These are phyloP conservation scores for Pachymerium ferrugineum DNA, from an alignment of 2,888 invertebrate genomes.

Conservation along the genomic window DNA sequence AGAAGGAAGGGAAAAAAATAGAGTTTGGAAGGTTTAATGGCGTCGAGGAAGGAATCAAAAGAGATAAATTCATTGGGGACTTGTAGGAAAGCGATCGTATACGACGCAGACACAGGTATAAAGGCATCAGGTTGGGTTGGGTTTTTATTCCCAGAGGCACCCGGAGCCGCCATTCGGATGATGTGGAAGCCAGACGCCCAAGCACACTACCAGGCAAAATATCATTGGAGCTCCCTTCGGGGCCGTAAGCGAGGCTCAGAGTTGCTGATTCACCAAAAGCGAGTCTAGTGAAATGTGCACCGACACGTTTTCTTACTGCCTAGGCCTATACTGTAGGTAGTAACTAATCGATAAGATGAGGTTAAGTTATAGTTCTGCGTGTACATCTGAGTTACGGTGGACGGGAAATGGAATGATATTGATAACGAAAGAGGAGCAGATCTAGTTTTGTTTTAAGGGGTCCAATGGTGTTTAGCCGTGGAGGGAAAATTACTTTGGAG, in stretches of 20 bases:
- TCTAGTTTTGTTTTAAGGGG: too few species aligned
- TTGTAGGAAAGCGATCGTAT: conserved; percentile 23
- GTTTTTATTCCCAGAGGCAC: conserved; percentile 6
- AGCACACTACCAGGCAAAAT: conserved; percentile 20
- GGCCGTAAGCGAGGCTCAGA: conserved; percentile 23
- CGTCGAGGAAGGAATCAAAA: conserved; percentile 16
- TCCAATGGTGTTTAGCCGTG: too few species aligned
- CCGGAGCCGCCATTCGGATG: conserved; percentile 19
- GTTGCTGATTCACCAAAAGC: conserved; percentile 22
- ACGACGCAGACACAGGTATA: conserved; percentile 25
- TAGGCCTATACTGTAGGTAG: too few species aligned
- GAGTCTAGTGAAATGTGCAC: conserved; percentile 19
- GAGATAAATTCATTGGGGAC: conserved; percentile 17
- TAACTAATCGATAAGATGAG: too few species aligned
- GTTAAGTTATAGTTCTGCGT: too few species aligned
- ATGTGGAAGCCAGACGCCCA: conserved; percentile 12
- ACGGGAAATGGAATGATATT: too few species aligned
- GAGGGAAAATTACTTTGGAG: too few species aligned
- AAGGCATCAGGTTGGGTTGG: conserved; percentile 22
- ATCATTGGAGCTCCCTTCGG: conserved; percentile 19
- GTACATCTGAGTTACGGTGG: too few species aligned
- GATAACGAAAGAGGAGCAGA: too few species aligned
- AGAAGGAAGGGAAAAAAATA: too few species aligned
- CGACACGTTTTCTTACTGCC: conserved; percentile 14
- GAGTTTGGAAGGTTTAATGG: too few species aligned